phyloP scores from a whole-genome alignment of 2,113 vertebrate genomes.

The Pachypanchax playfairii region DNA sequence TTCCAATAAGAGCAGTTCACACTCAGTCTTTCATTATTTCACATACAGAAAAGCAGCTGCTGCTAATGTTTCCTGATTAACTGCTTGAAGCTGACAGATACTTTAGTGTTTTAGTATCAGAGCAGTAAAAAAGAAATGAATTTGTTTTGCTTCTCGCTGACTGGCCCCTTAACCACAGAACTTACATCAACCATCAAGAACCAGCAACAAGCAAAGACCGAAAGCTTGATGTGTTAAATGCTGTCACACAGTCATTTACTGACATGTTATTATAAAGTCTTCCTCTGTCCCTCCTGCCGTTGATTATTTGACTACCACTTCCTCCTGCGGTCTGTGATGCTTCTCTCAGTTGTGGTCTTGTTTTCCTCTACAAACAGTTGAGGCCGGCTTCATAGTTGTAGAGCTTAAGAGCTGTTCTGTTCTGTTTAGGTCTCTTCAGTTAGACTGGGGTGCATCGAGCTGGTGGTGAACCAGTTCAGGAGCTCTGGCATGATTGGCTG shows the following conservation, averaged over 20 bases:
- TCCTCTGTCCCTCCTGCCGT: slow-evolving; percentile 17
- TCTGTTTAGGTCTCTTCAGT: background rate
- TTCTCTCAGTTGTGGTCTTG: slow-evolving; percentile 16
- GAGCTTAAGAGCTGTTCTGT: background rate
- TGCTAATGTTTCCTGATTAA: too few relatives aligned
- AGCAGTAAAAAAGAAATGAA: background rate
- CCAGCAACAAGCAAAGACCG: background rate
- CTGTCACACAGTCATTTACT: background rate
- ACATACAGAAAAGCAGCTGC: too few relatives aligned
- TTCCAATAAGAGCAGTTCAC: too few relatives aligned
- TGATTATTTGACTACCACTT: slow-evolving; percentile 39
- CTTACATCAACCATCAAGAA: background rate
- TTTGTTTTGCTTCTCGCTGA: slow-evolving; percentile 5
- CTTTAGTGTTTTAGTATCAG: background rate
- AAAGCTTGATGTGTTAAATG: background rate
- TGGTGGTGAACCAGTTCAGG: slow-evolving; percentile 52
- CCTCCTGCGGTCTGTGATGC: slow-evolving; percentile 7
- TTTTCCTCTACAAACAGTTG: slow-evolving; percentile 5
- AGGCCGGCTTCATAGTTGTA: background rate
- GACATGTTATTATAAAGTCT: background rate
- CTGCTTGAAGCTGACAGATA: too few relatives aligned
- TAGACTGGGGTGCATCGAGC: background rate
- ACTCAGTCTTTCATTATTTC: too few relatives aligned
- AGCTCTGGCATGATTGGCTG: slow-evolving; percentile 26
- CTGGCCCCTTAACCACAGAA: background rate